Base-by-base conservation (phyloP, 2,797 vertebrate genomes). In the Pristis pectinata region DNA sequence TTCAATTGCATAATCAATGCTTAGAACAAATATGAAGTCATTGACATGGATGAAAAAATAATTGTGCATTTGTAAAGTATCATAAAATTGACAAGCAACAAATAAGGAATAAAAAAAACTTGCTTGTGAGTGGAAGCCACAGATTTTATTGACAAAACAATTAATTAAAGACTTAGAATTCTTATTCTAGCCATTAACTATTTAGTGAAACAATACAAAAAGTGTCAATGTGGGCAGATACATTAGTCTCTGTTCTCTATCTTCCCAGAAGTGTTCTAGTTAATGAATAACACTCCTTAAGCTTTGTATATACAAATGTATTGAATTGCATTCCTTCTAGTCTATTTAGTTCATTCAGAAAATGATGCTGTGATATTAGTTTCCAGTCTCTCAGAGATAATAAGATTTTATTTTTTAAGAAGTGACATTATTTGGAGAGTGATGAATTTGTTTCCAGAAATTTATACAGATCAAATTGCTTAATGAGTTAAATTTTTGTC, bases 81-180 rank as follows among this genome's bases (percentile, higher is more conserved):
- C 94, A 49, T 94, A 44, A 94, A 74, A 94, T 53, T 74, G 92
- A 49, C 92, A 76, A 76, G 44, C 24, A n/a, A 24, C 49, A 74
- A 94, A 94, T 94, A 74, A 94, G 27, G 92, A 76, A 49, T 49
- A 49, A 74, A 74, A 94, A 30, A 74, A 7, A 44, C 22, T n/a
- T 93, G 44, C 56, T 34, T 94, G 92, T 94, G 70, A 56, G 24
- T 27, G 7, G 41, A 56, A 30, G n/a, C 27, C 70, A 11, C 7
- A 76, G 27, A 53, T n/a, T 53, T 53, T 76, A n/a, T 76, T 76
- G 92, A 56, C 92, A 94, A 56, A 44, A 5, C 53, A 94, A 74
- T 94, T 74, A 49, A 76, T 94, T 93, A 93, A 72, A 72, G 70
- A 34, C 44, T 74, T 93, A 34, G 41, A 94, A 94, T 76, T 94